Conservation (phyloP, 2,113 vertebrate genomes). For the Sialia sialis region DNA sequence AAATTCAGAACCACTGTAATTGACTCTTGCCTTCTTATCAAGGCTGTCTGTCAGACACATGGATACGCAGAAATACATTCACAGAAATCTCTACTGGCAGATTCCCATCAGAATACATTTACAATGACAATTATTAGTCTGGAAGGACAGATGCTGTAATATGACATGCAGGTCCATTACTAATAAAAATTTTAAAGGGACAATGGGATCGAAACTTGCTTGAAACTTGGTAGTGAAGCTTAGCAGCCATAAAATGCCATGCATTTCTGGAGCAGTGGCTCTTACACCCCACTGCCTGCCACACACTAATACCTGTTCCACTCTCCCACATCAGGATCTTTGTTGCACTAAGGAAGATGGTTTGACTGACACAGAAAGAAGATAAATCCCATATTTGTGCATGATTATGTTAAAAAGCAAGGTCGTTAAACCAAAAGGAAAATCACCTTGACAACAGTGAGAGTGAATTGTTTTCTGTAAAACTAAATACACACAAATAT, state of each 20-base stretch:
- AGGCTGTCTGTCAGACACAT: neutral
- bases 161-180: neutral
- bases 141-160: neutral
- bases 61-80: neutral
- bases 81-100: neutral
- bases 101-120: neutral
- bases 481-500: slow-evolving; percentile 24
- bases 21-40: neutral
- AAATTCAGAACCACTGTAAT: neutral
- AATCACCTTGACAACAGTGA: slow-evolving; percentile 37
- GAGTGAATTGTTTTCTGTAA: neutral
- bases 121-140: neutral
- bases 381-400: neutral
- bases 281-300: neutral
- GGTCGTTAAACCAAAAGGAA: neutral
- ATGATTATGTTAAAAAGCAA: slow-evolving; percentile 18
- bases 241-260: neutral
- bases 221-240: neutral
- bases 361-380: neutral
- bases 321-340: neutral
- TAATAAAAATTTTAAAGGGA: neutral
- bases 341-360: neutral
- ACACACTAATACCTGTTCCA: neutral
- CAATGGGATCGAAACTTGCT: neutral
- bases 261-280: rapidly evolving